Conservation (phyloP, 2,797 vertebrate genomes). For the Acanthornis magna region DNA sequence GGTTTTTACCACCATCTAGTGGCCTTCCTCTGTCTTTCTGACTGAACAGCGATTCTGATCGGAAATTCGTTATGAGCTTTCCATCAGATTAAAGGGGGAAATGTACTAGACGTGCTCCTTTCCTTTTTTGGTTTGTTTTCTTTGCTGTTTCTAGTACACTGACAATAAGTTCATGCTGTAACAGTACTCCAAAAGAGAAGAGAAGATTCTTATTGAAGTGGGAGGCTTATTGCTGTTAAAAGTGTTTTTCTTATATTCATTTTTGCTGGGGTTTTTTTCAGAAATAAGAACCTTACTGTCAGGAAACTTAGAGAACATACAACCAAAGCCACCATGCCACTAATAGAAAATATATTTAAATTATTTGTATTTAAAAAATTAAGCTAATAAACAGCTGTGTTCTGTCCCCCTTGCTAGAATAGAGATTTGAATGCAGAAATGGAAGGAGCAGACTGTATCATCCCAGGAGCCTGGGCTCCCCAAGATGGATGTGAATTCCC, state of each 20-base stretch:
- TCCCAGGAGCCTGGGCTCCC: background rate
- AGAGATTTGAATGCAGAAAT: background rate
- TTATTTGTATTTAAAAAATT: background rate
- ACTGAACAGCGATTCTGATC: background rate
- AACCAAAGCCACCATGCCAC: background rate
- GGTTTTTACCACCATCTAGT: slow-evolving; percentile 66
- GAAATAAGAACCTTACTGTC: background rate
- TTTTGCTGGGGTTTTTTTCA: background rate
- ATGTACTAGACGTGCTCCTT: background rate
- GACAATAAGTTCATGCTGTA: background rate
- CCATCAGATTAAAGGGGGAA: background rate
- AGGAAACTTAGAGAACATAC: background rate
- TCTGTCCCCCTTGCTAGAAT: background rate
- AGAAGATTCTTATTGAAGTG: background rate
- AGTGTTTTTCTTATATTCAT: background rate
- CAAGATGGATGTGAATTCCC: background rate
- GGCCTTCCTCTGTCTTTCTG: background rate
- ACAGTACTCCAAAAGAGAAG: background rate
- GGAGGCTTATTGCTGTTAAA: background rate
- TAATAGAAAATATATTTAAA: background rate
- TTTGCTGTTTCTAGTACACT: background rate
- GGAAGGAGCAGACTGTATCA: background rate
- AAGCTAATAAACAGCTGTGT: background rate
- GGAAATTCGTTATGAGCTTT: background rate
- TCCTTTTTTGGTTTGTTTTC: background rate